Evolutionary conservation across 2,797 vertebrate species (phyloP).

Genomic region (Sardinella longiceps): DNA sequence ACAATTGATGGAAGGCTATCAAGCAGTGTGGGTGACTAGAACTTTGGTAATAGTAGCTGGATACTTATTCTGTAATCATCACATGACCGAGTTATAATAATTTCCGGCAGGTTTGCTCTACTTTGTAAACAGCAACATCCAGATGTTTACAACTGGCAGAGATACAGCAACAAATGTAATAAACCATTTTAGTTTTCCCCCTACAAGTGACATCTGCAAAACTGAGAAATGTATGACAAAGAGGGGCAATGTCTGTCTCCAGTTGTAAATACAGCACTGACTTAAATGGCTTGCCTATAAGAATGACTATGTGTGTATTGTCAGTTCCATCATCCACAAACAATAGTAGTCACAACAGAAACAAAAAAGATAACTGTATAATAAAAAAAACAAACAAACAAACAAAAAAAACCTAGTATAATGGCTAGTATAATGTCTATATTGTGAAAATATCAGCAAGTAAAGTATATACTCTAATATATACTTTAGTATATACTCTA

Average conservation of each 20-base stretch:
- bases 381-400: background rate
- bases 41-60: slow-evolving; percentile 8
- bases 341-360: background rate
- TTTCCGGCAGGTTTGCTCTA: background rate
- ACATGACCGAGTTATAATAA: background rate
- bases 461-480: background rate
- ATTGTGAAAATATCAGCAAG: background rate
- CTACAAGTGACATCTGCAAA: background rate
- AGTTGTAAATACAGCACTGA: slow-evolving; percentile 4
- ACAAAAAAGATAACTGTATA: background rate
- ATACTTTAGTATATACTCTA: too few relatives aligned
- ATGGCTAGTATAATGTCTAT: too few relatives aligned
- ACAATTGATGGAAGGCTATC: background rate
- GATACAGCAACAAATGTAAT: slow-evolving; percentile 14
- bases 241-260: background rate
- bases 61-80: background rate
- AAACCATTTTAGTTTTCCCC: background rate
- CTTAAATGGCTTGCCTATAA: background rate
- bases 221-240: background rate
- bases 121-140: slow-evolving; percentile 26
- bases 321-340: background rate
- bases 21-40: background rate
- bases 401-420: background rate
- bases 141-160: background rate
- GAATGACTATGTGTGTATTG: background rate